Base-by-base conservation (phyloP, 2,888 invertebrate species). In the Cantharis flavilabris region DNA sequence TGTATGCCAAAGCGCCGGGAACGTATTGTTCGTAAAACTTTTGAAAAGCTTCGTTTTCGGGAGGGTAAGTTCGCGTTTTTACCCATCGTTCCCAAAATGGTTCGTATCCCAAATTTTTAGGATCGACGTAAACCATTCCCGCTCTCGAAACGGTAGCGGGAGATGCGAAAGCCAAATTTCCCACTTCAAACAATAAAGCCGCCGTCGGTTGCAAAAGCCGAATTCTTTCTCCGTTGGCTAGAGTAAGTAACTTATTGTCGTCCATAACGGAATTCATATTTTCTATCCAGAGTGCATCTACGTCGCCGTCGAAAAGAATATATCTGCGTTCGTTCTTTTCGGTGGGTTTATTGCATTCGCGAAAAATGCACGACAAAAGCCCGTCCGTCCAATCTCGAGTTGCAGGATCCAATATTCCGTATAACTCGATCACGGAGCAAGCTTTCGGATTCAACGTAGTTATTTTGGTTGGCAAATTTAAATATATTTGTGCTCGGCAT, bases 201-300 rank as follows among this genome's bases (percentile, higher is more conserved):
- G 96, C 95, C 87, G 96, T 93, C 77, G 93, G 92, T 84, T 95
- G 94, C 80, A 96, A 94, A 76, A 97, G 89, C 78, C 96, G 91
- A 80, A 97, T 96, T 79, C 97, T 90, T 89, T 98, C 96, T 75
- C 97, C 97, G 87, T 97, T 98, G 4, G 97, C 96, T 76, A 98
- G 89, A 0, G 97, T 98, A 74, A 98, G 89, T 64, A 97, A 89
- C 85, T 94, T 95, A 86, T 97, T 98, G 88, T 98, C 97, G 85
- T 98, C 98, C 97, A 98, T 97, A 2, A 98, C 97, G 0, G 97
- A 97, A 89, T 97, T 98, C 97, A 98, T 97, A 89, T 97, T 98
- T 89, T 98, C 98, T 81, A 98, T 96, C 97, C 97, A 98, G 63
- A 97, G 90, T 0, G 97, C 96, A 89, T 98, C 97, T 3, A 98